Evolutionary conservation across 2,888 invertebrate species (phyloP).

Genomic region (Pandemis heparana): DNA sequence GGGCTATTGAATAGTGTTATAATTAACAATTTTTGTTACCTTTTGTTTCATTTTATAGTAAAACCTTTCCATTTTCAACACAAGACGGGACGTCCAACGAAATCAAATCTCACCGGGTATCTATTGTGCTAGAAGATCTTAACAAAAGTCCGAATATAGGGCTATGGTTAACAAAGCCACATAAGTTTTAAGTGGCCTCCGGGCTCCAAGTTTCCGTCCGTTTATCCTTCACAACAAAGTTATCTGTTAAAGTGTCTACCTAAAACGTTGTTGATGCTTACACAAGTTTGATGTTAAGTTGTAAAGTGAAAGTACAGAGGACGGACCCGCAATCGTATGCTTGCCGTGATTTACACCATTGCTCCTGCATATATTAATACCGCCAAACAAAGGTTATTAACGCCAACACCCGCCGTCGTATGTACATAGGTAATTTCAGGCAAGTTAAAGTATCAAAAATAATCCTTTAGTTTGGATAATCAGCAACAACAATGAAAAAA

Average conservation of each 20-base stretch:
- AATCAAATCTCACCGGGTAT: constrained; percentile 49
- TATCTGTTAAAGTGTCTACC: constrained; percentile 75
- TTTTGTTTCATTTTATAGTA: neutral
- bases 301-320: constrained; percentile 47
- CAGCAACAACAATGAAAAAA: too few relatives aligned
- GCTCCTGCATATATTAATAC: neutral
- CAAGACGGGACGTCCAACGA: constrained; percentile 17
- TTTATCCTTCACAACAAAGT: constrained; percentile 79
- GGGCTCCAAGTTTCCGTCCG: constrained; percentile 75
- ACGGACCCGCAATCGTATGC: constrained; percentile 39
- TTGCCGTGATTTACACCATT: constrained; percentile 25
- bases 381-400: neutral
- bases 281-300: constrained; percentile 60
- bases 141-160: constrained; percentile 67
- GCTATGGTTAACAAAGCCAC: constrained; percentile 80
- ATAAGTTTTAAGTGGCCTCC: constrained; percentile 83
- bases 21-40: neutral
- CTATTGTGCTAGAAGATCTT: constrained; percentile 63
- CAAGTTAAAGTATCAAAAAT: too few relatives aligned
- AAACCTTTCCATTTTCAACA: neutral
- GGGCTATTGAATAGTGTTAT: neutral
- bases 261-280: constrained; percentile 71
- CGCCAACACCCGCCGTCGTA: neutral
- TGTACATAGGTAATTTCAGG: neutral
- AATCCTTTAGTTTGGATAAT: too few relatives aligned